Evolutionary conservation across 2,797 vertebrate genomes (phyloP), one percentile per base, ranked within the genome.

Genomic region (Clarias pachynema): DNA sequence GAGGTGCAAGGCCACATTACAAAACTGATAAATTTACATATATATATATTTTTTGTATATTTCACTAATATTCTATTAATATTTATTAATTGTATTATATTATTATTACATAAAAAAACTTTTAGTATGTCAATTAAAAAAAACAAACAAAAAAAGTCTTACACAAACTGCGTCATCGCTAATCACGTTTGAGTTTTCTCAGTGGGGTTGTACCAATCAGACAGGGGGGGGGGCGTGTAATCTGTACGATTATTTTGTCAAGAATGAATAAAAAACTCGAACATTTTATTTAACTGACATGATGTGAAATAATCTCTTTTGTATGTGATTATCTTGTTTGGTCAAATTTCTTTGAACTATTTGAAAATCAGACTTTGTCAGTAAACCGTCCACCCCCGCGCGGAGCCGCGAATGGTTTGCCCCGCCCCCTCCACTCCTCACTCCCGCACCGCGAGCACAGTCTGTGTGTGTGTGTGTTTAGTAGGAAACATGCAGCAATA

Each of bases 241-340:
- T 29, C 7, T 20, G 20, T 40, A 16, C 12, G 20, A 24, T 62
- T 40, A 7, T 24, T 3, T 1, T 60, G 12, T 57, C 9, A 60
- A 8, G 5, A 24, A 34, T 12, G 9, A 24, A 24, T 7, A 16
- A 37, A 0, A 10, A 49, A 31, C 8, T 49, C 37, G 4, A 14
- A 29, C 22, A 29, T 10, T 49, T 44, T 29, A 20, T 80, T 7
- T 37, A 14, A 34, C 0, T n/a, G 3, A 14, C 8, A 0, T 18
- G 8, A 40, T 16, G 44, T 8, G 0, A 4, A 7, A 0, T 0
- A 20, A 0, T 22, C 1, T 49, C 2, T 44, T 5, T 0, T 29
- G 1, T 31, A 12, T 3, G 1, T 0, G 0, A 37, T 63, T 8
- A 18, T 34, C 22, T 3, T 22, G 3, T 29, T 0, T 31, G 53